A percentile compares a stretch with the other conserved stretches of the same genome.
Evolutionary conservation across 2,797 vertebrate species (phyloP).

Genomic region (Liparis tanakae): DNA sequence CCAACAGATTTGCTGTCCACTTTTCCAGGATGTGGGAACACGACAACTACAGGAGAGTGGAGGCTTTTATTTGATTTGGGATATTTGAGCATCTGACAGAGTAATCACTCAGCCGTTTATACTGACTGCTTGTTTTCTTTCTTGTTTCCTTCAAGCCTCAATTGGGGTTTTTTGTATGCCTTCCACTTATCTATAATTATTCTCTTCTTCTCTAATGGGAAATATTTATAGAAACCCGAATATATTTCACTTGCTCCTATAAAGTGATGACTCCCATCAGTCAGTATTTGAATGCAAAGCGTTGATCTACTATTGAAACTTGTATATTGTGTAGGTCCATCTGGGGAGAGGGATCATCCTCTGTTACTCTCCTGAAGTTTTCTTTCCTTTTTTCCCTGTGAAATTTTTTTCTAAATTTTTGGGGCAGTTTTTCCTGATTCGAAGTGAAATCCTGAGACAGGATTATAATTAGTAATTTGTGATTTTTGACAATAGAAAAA

Average conservation of each 20-base stretch:
- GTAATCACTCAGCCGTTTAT: conserved; percentile 10
- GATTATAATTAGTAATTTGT: no score
- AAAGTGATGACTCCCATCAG: neutral
- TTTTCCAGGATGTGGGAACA: neutral
- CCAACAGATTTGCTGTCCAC: conserved; percentile 8
- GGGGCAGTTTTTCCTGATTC: no score
- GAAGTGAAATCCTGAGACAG: no score
- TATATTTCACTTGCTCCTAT: neutral
- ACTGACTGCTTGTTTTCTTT: neutral
- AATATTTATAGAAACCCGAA: neutral
- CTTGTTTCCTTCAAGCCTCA: neutral
- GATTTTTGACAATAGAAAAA: no score
- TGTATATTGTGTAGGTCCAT: no score
- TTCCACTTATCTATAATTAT: neutral
- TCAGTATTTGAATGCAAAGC: neutral
- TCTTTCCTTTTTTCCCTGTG: no score
- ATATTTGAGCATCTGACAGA: conserved; percentile 11
- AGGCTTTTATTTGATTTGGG: conserved; percentile 23
- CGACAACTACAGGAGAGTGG: conserved; percentile 7
- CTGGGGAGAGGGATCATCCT: no score
- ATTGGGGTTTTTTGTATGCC: neutral
- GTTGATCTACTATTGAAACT: neutral
- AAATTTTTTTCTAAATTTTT: no score
- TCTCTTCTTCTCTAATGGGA: neutral
- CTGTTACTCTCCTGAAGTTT: no score